phyloP scores from a whole-genome alignment of 1,140 invertebrate species.

The Lithobius niger region DNA sequence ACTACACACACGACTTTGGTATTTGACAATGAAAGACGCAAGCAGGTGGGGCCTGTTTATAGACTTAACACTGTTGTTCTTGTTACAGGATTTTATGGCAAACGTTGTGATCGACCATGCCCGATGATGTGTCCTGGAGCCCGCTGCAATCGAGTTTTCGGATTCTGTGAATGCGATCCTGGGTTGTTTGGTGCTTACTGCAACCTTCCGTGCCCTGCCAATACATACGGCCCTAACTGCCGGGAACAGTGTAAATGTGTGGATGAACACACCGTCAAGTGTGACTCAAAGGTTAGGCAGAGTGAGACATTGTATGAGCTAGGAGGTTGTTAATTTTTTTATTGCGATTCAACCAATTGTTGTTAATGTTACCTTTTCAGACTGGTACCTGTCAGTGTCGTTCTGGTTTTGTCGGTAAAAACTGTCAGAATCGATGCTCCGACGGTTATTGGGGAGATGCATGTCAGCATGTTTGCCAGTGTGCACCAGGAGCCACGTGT shows the following conservation, averaged over 20 bases:
- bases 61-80: background rate
- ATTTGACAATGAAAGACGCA: too few species aligned
- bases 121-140: slow-evolving; percentile 15
- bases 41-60: background rate
- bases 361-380: slow-evolving; percentile 9
- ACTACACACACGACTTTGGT: too few species aligned
- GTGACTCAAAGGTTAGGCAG: slow-evolving; percentile 16
- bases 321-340: too few species aligned
- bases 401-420: slow-evolving; percentile 31
- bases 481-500: slow-evolving; percentile 28
- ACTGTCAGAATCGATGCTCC: slow-evolving; percentile 27
- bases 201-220: slow-evolving; percentile 11
- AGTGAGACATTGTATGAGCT: too few species aligned
- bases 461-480: slow-evolving; percentile 30
- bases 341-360: background rate
- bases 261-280: slow-evolving; percentile 11
- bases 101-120: slow-evolving; percentile 6
- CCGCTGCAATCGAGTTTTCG: slow-evolving; percentile 19
- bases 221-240: slow-evolving; percentile 18
- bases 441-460: slow-evolving; percentile 29
- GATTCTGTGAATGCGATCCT: slow-evolving; percentile 18
- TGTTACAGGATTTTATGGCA: slow-evolving; percentile 7
- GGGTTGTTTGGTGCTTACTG: slow-evolving; percentile 8
- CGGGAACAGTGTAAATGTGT: slow-evolving; percentile 14
- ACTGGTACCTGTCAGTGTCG: slow-evolving; percentile 35